Percentiles rank a stretch among this genome's conserved stretches.
These are phyloP conservation scores for Carlito syrichta DNA, from an alignment of 2,113 vertebrate species.

Conservation along the genomic window DNA sequence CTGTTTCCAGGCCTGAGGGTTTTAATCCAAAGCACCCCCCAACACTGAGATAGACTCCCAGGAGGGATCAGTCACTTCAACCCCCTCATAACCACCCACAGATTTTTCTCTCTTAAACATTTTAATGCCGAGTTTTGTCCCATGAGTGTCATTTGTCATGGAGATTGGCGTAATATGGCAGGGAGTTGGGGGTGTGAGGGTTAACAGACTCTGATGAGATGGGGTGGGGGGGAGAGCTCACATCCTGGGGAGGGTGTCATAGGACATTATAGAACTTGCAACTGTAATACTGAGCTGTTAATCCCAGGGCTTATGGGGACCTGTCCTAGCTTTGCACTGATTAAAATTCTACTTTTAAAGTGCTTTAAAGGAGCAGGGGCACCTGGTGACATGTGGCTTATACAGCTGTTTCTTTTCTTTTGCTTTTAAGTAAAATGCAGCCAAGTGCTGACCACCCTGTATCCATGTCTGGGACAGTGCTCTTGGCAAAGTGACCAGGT, in stretches of 20 bases:
- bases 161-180: neutral
- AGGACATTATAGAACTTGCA: neutral
- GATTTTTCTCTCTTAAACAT: neutral
- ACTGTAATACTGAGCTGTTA: neutral
- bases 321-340: neutral
- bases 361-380: neutral
- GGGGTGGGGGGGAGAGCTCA: neutral
- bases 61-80: slow-evolving; percentile 35
- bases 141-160: neutral
- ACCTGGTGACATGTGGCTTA: accelerated
- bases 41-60: neutral
- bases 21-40: neutral
- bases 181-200: neutral
- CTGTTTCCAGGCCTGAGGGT: neutral
- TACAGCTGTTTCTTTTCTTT: neutral
- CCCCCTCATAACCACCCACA: neutral
- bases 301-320: neutral
- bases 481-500: neutral
- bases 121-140: slow-evolving; percentile 34
- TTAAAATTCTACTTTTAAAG: neutral
- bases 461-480: neutral
- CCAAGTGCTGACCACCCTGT: accelerated
- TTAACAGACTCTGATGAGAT: neutral
- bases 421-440: neutral
- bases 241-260: neutral